Base-by-base conservation (phyloP, 1,140 invertebrate genomes). In the Drosophila sucinea region DNA sequence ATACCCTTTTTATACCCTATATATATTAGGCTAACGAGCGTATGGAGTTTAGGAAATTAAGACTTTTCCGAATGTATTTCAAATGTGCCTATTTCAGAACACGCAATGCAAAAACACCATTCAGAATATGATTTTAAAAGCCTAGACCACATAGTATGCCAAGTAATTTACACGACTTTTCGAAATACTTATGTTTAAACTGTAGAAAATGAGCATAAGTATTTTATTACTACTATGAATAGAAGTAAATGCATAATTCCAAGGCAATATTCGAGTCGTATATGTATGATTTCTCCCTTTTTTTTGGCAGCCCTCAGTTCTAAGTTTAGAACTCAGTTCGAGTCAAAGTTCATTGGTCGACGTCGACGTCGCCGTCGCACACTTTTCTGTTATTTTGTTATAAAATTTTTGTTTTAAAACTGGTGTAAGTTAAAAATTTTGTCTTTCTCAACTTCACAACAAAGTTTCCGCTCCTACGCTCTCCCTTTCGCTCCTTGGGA, bases 381-480 rank as follows among this genome's bases (percentile, higher is more conserved):
- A 76, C 73, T 76, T 76, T 76, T 73, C 44, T 61, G 73, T 69
- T 69, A 76, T 76, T 76, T 76, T 76, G 73, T 58, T 76, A 70
- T 77, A 76, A 77, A 76, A 77, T 77, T 77, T 58, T 77, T 77
- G 73, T 73, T 77, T 51, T 77, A 77, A 77, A 77, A 77, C 74
- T 77, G 74, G 74, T 67, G 67, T 66, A 77, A 77, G 74, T 77
- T 77, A 65, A 77, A 77, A 65, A 71, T 77, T 70, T 77, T 65
- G 58, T 70, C 77, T 61, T 61, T 60, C 55, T 74, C 40, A 77
- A 77, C 73, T 77, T 77, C 64, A 77, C 74, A 77, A 77, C 73
- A 77, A 77, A 77, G 73, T 77, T 77, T 77, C 56, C 61, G 67
- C 58, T 62, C 40, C 51, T 38, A 6, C 56, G 11, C 54, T 7